Evolutionary conservation across 1,140 invertebrate species (phyloP).

Genomic region (Mercenaria mercenaria): DNA sequence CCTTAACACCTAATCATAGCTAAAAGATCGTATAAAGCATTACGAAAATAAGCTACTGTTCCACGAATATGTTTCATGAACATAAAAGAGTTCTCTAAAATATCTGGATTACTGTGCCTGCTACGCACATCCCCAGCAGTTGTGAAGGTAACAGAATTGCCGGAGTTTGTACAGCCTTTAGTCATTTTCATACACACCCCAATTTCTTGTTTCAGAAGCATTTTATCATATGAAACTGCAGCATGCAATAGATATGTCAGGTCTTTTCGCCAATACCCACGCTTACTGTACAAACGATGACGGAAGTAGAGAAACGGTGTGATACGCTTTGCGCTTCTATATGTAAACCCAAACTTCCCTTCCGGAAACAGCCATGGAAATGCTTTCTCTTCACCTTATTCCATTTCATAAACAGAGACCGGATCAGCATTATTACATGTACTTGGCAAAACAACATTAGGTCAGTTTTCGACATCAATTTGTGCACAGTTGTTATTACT

Average conservation of each 20-base stretch:
- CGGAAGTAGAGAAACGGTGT: background rate
- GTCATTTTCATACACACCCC: background rate
- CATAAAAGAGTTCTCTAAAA: conserved; percentile 43
- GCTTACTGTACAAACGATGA: conserved; percentile 9
- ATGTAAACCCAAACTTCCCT: conserved; percentile 12
- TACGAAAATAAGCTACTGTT: conserved; percentile 58
- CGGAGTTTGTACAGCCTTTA: background rate
- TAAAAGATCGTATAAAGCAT: conserved; percentile 40
- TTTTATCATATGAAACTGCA: background rate
- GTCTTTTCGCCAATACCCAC: conserved; percentile 19
- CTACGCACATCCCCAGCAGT: background rate
- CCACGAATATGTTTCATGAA: conserved; percentile 59
- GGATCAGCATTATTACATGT: background rate
- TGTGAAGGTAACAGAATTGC: background rate
- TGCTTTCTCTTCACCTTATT: conserved; percentile 32
- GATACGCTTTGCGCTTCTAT: background rate
- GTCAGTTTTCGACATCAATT: background rate
- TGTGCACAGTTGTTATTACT: background rate
- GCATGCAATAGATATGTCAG: conserved; percentile 16
- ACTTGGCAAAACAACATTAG: background rate
- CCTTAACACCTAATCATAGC: conserved; percentile 49
- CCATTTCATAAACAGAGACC: conserved; percentile 37
- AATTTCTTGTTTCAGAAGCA: background rate
- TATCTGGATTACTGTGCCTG: background rate
- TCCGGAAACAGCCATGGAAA: conserved; percentile 37